A percentile compares a stretch with the other conserved stretches of the same genome.
Conservation (phyloP, 35 echinoderm and acorn worm genomes). For the Stichopus chloronotus region DNA sequence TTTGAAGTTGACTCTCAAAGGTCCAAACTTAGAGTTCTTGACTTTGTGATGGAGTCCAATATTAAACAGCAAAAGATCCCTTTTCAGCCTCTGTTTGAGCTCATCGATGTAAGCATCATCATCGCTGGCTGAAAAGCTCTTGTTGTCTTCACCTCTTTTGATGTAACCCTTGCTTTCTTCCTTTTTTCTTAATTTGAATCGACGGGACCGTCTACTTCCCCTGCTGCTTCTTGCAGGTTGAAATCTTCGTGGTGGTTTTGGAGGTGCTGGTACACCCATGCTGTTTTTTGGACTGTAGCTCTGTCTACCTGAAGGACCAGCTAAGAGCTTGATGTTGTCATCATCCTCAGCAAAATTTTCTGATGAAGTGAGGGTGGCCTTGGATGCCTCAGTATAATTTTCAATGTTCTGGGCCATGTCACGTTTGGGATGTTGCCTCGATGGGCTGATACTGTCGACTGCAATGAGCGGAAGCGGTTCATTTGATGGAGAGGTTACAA, state of each 20-base stretch:
- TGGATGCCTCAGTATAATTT: not conserved
- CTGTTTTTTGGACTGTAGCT: not conserved
- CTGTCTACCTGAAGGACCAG: not conserved
- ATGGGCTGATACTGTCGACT: not conserved
- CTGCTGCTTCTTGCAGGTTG: not conserved
- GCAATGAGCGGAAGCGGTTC: not conserved
- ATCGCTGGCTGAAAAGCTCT: constrained; percentile 37
- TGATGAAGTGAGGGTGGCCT: not conserved
- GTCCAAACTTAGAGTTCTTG: not conserved
- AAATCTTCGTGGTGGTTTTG: not conserved
- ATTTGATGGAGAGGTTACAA: not conserved
- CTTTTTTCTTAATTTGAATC: not conserved
- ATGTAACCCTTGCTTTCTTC: not conserved
- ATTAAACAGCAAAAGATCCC: constrained; percentile 16
- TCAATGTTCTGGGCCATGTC: not conserved
- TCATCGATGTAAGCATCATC: constrained; percentile 1
- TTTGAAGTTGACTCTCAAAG: not conserved
- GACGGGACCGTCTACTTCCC: not conserved
- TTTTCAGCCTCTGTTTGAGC: not conserved
- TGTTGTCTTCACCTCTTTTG: not conserved
- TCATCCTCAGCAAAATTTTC: not conserved
- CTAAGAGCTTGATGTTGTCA: not conserved
- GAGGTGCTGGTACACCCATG: not conserved
- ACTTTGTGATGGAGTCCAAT: constrained; percentile 8
- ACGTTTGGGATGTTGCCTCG: not conserved